Evolutionary conservation across 2,113 vertebrate species (phyloP).

Genomic region (Corydoras maculifer): DNA sequence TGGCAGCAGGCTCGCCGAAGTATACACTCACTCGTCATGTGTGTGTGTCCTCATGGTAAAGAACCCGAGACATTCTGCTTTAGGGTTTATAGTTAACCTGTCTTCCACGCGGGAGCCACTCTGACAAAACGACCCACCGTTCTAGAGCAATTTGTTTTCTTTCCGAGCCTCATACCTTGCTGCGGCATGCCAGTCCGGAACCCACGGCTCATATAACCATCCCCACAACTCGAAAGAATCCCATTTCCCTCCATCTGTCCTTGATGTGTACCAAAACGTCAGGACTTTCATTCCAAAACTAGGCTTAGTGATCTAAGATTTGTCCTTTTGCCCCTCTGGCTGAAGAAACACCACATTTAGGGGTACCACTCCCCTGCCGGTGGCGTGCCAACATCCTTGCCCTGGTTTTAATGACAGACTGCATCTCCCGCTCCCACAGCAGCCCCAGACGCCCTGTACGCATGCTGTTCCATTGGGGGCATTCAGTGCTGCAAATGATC

Average conservation of each 20-base stretch:
- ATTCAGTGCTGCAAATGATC: constrained; percentile 30
- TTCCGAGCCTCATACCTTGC: neutral
- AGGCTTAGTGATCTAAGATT: neutral
- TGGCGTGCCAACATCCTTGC: constrained; percentile 26
- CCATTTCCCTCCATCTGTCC: too few relatives aligned
- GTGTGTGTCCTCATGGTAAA: neutral
- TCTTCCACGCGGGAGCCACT: too few relatives aligned
- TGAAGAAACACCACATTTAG: constrained; percentile 22
- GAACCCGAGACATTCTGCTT: constrained; percentile 14
- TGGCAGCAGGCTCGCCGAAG: constrained; percentile 13
- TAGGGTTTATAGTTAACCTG: too few relatives aligned
- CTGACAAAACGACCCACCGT: too few relatives aligned
- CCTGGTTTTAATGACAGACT: constrained; percentile 57
- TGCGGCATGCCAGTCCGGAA: neutral
- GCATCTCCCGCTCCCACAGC: constrained; percentile 53
- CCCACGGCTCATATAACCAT: neutral
- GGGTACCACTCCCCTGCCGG: constrained; percentile 21
- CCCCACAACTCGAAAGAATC: too few relatives aligned
- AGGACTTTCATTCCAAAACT: too few relatives aligned
- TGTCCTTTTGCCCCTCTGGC: constrained; percentile 24
- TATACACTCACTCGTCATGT: constrained; percentile 1
- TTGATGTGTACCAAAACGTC: too few relatives aligned
- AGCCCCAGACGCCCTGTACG: constrained; percentile 44
- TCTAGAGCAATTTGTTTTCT: too few relatives aligned
- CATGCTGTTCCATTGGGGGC: constrained; percentile 33